Base-by-base conservation (phyloP, 2,888 invertebrate species). In the Protodeltote pygarga region DNA sequence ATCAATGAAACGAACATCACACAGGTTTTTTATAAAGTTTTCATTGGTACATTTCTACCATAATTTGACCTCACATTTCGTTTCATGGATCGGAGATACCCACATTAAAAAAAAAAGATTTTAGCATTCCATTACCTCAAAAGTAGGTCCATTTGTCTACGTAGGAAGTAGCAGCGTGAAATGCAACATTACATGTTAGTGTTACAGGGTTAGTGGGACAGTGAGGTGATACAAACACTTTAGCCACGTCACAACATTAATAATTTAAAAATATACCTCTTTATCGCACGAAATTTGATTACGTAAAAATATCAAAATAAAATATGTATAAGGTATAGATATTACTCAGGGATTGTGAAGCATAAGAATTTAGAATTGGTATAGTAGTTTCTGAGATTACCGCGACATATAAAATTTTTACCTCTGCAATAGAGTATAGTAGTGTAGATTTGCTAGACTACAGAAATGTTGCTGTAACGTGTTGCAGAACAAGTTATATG, bases 61-160 rank as follows among this genome's bases (percentile, higher is more conserved):
- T n/a, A 24, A 11, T n/a, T 9, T n/a, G 28, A 44, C 19, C 4
- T 6, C 28, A 37, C 3, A 37, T 27, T 42, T 15, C 11, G 16
- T 8, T 3, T 23, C 14, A 8, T 3, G 10, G 11, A 16, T 24
- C 16, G 10, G 21, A 46, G 28, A n/a, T n/a, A n/a, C n/a, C 28
- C 24, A 52, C 9, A 17, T 40, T 9, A 31, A 38, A 11, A 33
- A 41, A 39, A 29, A 42, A 64, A 64, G 50, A 51, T 40, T 34
- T 58, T 66, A 75, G 73, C 70, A 13, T 41, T 52, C 58, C 60
- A 67, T 93, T 94, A 94, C 94, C 94, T 94, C 93, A 82, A 93
- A 93, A 68, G 93, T 93, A 74, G 91, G 88, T 82, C 92, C 90
- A 66, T 90, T 89, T 77, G 81, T 82, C 92, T 92, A 84, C 69